Conservation (phyloP, 2,113 vertebrate genomes). For the Numenius arquata region DNA sequence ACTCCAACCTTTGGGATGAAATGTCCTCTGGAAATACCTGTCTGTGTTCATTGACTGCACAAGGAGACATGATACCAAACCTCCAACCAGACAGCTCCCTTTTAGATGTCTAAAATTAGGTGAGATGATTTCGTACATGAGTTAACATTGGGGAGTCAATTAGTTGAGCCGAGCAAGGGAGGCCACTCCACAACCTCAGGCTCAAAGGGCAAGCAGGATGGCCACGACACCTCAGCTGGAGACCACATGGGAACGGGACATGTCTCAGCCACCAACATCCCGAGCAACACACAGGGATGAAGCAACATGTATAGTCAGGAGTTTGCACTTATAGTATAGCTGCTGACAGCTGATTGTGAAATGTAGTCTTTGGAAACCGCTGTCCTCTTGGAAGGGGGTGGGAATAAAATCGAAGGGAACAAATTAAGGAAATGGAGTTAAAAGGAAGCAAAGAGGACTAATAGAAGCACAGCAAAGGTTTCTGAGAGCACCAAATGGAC, state of each 20-base stretch:
- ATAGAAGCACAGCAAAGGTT: neutral
- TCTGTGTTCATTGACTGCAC: neutral
- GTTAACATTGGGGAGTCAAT: neutral
- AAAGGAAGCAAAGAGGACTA: neutral
- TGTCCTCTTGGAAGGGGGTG: neutral
- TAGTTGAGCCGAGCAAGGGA: neutral
- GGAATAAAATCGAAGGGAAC: neutral
- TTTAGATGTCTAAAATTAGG: neutral
- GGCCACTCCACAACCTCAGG: neutral
- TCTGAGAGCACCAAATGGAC: neutral
- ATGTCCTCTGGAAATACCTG: neutral
- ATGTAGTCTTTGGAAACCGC: neutral
- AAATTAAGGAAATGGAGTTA: neutral
- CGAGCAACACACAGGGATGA: accelerated
- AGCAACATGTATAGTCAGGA: neutral
- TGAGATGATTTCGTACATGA: neutral
- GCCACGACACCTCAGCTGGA: neutral
- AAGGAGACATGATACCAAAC: neutral
- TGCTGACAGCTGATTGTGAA: neutral
- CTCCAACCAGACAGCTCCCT: neutral
- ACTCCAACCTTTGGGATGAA: neutral
- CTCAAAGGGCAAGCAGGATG: neutral
- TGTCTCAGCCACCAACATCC: neutral
- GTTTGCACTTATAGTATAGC: neutral
- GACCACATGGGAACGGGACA: neutral